Percentiles rank a stretch among this genome's conserved stretches.
Evolutionary conservation across 1,140 invertebrate species (phyloP).

Genomic region (Campoletis sonorensis): DNA sequence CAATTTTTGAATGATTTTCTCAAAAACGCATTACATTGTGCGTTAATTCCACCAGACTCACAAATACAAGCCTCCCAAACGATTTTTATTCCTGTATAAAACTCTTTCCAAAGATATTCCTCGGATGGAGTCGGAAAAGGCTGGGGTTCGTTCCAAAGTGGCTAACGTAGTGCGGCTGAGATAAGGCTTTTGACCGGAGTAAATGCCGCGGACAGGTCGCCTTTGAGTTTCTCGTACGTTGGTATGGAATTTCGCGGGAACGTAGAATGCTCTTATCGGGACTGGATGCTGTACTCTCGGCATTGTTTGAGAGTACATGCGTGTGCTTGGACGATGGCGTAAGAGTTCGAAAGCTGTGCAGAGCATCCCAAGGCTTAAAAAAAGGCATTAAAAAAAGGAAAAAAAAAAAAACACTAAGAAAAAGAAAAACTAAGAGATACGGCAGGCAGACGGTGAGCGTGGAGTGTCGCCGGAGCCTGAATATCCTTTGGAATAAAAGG

Average conservation of each 20-base stretch:
- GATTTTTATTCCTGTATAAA: too few relatives aligned
- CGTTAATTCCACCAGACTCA: too few relatives aligned
- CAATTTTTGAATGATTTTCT: too few relatives aligned
- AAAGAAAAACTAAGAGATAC: not conserved
- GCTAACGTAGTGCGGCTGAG: slow-evolving; percentile 51
- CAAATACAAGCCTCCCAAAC: too few relatives aligned
- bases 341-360: not conserved
- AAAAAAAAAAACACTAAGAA: not conserved
- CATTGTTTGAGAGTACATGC: slow-evolving; percentile 31
- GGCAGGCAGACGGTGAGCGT: not conserved
- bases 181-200: slow-evolving; percentile 58
- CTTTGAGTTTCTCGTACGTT: not conserved
- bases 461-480: not conserved
- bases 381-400: not conserved
- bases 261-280: slow-evolving; percentile 34
- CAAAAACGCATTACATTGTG: too few relatives aligned
- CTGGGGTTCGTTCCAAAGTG: slow-evolving; percentile 57
- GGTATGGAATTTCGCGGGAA: slow-evolving; percentile 18
- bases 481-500: not conserved
- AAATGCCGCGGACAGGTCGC: slow-evolving; percentile 57
- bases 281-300: not conserved
- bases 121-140: not conserved
- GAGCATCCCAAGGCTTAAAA: not conserved
- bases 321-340: not conserved
- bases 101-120: slow-evolving; percentile 16